Evolutionary conservation across 1,140 invertebrate genomes (phyloP).

Genomic region (Neoseiulus cucumeris): DNA sequence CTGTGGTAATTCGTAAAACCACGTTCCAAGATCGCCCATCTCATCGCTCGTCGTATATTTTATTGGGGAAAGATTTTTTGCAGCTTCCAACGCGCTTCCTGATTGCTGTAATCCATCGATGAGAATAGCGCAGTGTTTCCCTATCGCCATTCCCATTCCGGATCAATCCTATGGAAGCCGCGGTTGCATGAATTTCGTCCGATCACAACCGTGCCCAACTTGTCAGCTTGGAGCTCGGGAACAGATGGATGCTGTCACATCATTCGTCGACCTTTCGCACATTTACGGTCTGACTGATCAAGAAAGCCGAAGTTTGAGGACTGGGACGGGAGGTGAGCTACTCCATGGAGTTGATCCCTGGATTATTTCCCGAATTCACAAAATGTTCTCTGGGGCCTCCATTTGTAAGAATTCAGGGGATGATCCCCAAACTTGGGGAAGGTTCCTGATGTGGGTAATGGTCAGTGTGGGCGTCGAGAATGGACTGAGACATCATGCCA

Average conservation of each 20-base stretch:
- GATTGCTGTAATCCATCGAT: background rate
- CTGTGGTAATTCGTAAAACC: too few species aligned
- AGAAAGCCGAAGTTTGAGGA: background rate
- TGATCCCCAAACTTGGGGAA: too few species aligned
- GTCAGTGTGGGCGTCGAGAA: too few species aligned
- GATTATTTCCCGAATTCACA: too few species aligned
- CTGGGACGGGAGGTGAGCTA: background rate
- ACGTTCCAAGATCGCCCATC: too few species aligned
- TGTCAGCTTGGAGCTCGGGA: conserved; percentile 11
- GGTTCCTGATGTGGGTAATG: too few species aligned
- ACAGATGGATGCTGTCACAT: conserved; percentile 13
- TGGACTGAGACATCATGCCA: too few species aligned
- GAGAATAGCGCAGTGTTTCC: background rate
- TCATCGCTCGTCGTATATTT: too few species aligned
- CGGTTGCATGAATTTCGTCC: conserved; percentile 13
- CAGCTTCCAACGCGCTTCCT: conserved; percentile 11
- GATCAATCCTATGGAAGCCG: conserved; percentile 8
- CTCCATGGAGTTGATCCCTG: too few species aligned
- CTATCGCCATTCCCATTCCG: conserved; percentile 8
- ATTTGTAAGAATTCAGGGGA: too few species aligned
- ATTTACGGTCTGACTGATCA: conserved; percentile 9
- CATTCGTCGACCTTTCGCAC: conserved; percentile 7
- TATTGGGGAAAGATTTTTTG: background rate
- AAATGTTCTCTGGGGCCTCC: too few species aligned
- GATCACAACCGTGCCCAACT: background rate